Percentiles rank a stretch among this genome's conserved stretches.
phyloP scores from a whole-genome alignment of 2,888 invertebrate species.

The Elmis aenea region DNA sequence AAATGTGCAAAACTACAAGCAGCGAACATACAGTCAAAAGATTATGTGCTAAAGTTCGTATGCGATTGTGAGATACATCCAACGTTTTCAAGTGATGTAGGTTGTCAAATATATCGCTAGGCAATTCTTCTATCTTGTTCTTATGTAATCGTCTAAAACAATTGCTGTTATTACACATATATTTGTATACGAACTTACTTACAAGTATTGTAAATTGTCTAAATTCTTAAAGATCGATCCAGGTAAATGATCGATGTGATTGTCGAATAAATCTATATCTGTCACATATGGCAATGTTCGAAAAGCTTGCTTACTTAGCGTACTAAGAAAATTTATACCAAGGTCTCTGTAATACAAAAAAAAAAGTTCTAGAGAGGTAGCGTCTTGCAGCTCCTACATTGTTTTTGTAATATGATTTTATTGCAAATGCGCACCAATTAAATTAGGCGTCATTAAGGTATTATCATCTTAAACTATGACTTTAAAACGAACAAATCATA shows the following conservation, averaged over 20 bases:
- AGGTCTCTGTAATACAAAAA: slow-evolving; percentile 57
- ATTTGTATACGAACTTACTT: slow-evolving; percentile 32
- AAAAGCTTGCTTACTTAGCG: slow-evolving; percentile 66
- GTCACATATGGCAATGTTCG: slow-evolving; percentile 58
- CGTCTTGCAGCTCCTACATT: too few relatives aligned
- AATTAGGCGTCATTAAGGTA: too few relatives aligned
- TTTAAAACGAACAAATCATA: too few relatives aligned
- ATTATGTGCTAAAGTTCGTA: slow-evolving; percentile 54
- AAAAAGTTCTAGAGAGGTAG: too few relatives aligned
- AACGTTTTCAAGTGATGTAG: slow-evolving; percentile 62
- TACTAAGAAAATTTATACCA: slow-evolving; percentile 63
- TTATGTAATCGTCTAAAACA: slow-evolving; percentile 59
- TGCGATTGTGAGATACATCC: slow-evolving; percentile 62
- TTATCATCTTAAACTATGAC: too few relatives aligned
- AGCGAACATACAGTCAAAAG: slow-evolving; percentile 56
- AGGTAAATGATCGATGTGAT: slow-evolving; percentile 63
- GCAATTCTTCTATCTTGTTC: slow-evolving; percentile 60
- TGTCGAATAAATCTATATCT: slow-evolving; percentile 69
- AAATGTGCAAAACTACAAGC: slow-evolving; percentile 60
- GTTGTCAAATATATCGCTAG: slow-evolving; percentile 53
- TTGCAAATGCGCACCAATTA: too few relatives aligned
- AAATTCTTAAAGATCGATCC: slow-evolving; percentile 60
- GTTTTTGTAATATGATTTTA: too few relatives aligned
- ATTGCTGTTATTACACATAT: background rate
- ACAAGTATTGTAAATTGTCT: slow-evolving; percentile 60